Evolutionary conservation across 1,140 invertebrate genomes (phyloP), one percentile per base, ranked within the genome.

Genomic region (Drosophila bocqueti): DNA sequence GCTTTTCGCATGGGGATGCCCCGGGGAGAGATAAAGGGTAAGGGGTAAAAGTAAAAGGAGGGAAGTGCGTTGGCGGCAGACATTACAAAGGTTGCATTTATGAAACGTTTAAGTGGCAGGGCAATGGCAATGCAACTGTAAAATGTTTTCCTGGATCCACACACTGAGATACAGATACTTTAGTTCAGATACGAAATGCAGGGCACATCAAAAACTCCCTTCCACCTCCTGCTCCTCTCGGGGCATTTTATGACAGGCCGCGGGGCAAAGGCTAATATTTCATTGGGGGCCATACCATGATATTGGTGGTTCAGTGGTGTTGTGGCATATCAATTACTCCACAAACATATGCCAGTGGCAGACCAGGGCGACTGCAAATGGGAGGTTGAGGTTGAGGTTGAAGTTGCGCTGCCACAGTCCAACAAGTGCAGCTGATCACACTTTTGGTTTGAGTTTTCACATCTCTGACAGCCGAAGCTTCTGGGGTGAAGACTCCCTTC

Each of bases 41-140:
- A 16, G 11, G 29, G 31, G 36, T 24, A 15, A 36, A 36, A 24
- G 34, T 36, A 38, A 24, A 13, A 34, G 36, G n/a, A 38, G 47
- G 58, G 62, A 67, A 46, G 45, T 74, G 63, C 77, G 60, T 65
- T 68, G 79, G 76, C 80, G 61, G 60, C 79, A 86, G 72, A 79
- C 68, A 79, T 78, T 85, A 90, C 85, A 90, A 90, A 90, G 85
- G 85, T 90, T 90, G 85, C 85, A 85, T 90, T 90, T 90, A 90
- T 90, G 85, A 85, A 90, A 85, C 85, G 85, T 79, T 90, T 90
- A 90, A 90, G 85, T 90, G 85, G 82, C 76, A 64, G 54, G 54
- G 54, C 54, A 57, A 57, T 57, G 54, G 61, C 82, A 82, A 76
- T 90, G 85, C 85, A 90, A 90, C 86, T 85, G 85, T 90, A 90